phyloP scores from a whole-genome alignment of 2,797 vertebrate species.

The Apogon hyalosoma region DNA sequence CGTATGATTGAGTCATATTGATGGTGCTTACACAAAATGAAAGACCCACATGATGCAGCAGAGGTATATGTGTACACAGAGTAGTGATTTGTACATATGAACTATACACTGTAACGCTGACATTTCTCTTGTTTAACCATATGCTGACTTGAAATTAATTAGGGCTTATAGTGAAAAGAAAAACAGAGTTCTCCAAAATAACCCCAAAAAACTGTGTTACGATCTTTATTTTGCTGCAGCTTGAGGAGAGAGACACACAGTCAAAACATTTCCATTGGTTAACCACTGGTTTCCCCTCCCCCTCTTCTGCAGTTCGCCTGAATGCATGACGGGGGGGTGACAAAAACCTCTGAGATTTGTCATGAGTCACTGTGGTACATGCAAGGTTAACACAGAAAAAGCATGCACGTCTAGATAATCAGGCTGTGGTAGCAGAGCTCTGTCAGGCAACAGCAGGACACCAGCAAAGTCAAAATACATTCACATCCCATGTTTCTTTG shows the following conservation, averaged over 20 bases:
- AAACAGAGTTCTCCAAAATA: background rate
- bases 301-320: slow-evolving; percentile 33
- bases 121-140: background rate
- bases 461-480: background rate
- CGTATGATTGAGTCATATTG: slow-evolving; percentile 35
- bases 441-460: slow-evolving; percentile 48
- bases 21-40: slow-evolving; percentile 4
- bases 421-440: slow-evolving; percentile 33
- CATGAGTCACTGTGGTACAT: slow-evolving; percentile 70
- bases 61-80: slow-evolving; percentile 7
- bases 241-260: slow-evolving; percentile 29
- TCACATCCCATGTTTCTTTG: background rate
- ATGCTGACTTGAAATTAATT: background rate
- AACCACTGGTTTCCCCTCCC: slow-evolving; percentile 72
- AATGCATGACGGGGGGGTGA: slow-evolving; percentile 47
- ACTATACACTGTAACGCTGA: background rate
- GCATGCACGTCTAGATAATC: slow-evolving; percentile 29
- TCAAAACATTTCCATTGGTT: slow-evolving; percentile 82
- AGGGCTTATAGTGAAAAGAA: background rate
- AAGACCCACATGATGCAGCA: slow-evolving; percentile 1
- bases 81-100: background rate
- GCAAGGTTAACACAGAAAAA: slow-evolving; percentile 46
- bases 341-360: slow-evolving; percentile 85
- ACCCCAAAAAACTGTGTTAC: background rate
- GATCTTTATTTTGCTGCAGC: slow-evolving; percentile 19